A percentile compares a stretch with the other conserved stretches of the same genome.
These are phyloP conservation scores for Coregonus suidteri DNA, from an alignment of 2,797 vertebrate species.

Conservation along the genomic window DNA sequence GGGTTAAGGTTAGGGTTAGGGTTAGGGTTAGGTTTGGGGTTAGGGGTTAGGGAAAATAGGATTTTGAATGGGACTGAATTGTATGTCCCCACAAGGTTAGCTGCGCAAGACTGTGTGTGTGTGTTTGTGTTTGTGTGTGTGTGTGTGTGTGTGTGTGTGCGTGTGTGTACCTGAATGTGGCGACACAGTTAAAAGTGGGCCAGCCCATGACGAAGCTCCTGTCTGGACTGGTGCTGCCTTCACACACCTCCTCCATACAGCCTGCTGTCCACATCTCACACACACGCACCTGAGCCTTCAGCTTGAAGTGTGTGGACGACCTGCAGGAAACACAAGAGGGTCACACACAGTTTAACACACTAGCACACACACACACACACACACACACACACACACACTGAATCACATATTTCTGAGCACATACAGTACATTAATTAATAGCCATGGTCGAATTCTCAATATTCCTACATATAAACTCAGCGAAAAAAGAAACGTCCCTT, in stretches of 20 bases:
- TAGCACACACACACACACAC: neutral
- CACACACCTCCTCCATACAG: conserved; percentile 92
- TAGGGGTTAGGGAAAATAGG: too few relatives aligned
- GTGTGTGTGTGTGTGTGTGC: neutral
- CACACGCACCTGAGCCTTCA: conserved; percentile 82
- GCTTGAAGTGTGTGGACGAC: conserved; percentile 86
- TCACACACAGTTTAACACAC: neutral
- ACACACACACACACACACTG: too few relatives aligned
- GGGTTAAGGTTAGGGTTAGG: too few relatives aligned
- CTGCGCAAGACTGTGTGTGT: too few relatives aligned
- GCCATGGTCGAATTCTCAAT: too few relatives aligned
- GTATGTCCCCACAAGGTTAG: too few relatives aligned
- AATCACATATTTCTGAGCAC: neutral
- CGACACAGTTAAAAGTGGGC: conserved; percentile 93
- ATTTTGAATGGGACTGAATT: too few relatives aligned
- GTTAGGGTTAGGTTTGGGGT: too few relatives aligned
- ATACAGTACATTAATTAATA: too few relatives aligned
- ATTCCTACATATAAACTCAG: too few relatives aligned
- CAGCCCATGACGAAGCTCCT: conserved; percentile 93
- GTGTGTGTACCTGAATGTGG: conserved; percentile 79
- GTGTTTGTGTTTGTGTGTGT: neutral
- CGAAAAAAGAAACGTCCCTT: too few relatives aligned
- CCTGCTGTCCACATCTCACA: conserved; percentile 92
- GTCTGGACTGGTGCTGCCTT: conserved; percentile 83
- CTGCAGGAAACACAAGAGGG: conserved; percentile 55